These are phyloP conservation scores for Microctonus brassicae DNA, from an alignment of 2,888 invertebrate species.

Conservation along the genomic window DNA sequence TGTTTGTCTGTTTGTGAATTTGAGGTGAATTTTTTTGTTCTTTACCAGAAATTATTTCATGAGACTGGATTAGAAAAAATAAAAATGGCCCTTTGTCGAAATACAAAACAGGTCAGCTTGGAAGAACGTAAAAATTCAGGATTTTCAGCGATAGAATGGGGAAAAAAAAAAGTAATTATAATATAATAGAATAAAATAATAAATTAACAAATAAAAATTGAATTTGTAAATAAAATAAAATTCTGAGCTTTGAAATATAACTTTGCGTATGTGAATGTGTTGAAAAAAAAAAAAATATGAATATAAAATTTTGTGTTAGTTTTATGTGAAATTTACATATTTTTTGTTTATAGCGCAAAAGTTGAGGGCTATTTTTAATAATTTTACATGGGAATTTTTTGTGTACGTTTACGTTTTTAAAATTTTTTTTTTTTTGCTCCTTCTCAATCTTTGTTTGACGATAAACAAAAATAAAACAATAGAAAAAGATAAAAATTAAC, in stretches of 20 bases:
- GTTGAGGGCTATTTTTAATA: neutral
- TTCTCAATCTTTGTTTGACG: neutral
- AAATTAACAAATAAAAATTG: neutral
- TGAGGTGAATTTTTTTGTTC: neutral
- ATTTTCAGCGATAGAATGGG: slow-evolving; percentile 4
- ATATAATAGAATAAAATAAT: neutral
- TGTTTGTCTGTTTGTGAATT: neutral
- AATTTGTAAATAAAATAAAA: slow-evolving; percentile 10
- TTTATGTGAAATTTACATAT: neutral
- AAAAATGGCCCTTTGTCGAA: neutral
- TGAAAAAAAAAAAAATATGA: neutral
- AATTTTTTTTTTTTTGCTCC: neutral
- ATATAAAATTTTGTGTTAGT: neutral
- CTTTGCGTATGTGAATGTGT: slow-evolving; percentile 3
- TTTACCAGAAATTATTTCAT: slow-evolving; percentile 12
- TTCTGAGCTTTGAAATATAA: slow-evolving; percentile 8
- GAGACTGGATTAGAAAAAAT: neutral
- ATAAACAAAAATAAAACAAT: neutral
- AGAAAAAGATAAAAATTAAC: neutral
- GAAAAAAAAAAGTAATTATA: neutral
- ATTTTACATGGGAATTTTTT: neutral
- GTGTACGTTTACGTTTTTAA: neutral
- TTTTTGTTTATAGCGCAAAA: neutral
- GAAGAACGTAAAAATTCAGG: slow-evolving; percentile 21
- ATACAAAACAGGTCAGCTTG: neutral